These are phyloP conservation scores for Brachystomella parvula DNA, from an alignment of 1,140 invertebrate genomes.

Conservation along the genomic window DNA sequence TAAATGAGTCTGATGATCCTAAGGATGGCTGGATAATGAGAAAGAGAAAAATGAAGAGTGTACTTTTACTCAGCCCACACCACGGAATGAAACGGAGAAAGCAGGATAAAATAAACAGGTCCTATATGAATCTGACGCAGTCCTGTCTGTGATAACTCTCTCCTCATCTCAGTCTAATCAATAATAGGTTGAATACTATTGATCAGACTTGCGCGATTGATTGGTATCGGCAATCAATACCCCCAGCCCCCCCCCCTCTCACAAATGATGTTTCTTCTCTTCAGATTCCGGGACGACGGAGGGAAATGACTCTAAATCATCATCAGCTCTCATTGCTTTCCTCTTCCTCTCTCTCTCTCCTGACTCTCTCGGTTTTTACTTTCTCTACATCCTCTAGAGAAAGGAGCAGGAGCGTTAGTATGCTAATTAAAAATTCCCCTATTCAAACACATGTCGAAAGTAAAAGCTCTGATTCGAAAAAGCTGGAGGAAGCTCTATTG, in stretches of 20 bases:
- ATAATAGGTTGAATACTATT: slow-evolving; percentile 39
- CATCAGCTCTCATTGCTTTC: slow-evolving; percentile 22
- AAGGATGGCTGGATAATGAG: too few relatives aligned
- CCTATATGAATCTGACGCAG: slow-evolving; percentile 38
- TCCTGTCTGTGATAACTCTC: slow-evolving; percentile 39
- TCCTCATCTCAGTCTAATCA: slow-evolving; percentile 40
- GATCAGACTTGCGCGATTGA: too few relatives aligned
- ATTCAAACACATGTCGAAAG: not conserved
- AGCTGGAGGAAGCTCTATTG: slow-evolving; percentile 15
- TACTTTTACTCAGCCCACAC: slow-evolving; percentile 12
- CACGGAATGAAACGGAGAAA: too few relatives aligned
- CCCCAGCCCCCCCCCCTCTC: slow-evolving; percentile 34
- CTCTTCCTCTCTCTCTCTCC: slow-evolving; percentile 3
- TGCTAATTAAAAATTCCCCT: not conserved
- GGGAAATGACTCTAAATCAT: slow-evolving; percentile 32
- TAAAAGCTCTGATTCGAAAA: slow-evolving; percentile 1
- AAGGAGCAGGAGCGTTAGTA: not conserved
- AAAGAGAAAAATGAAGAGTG: not conserved
- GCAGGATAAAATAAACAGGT: slow-evolving; percentile 39
- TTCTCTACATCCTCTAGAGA: not conserved
- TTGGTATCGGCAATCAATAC: slow-evolving; percentile 38
- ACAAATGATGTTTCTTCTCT: not conserved
- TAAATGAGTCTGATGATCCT: too few relatives aligned
- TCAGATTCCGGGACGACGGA: not conserved
- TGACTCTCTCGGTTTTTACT: slow-evolving; percentile 12